Evolutionary conservation across 2,113 vertebrate species (phyloP).

Genomic region (Hippocampus zosterae): DNA sequence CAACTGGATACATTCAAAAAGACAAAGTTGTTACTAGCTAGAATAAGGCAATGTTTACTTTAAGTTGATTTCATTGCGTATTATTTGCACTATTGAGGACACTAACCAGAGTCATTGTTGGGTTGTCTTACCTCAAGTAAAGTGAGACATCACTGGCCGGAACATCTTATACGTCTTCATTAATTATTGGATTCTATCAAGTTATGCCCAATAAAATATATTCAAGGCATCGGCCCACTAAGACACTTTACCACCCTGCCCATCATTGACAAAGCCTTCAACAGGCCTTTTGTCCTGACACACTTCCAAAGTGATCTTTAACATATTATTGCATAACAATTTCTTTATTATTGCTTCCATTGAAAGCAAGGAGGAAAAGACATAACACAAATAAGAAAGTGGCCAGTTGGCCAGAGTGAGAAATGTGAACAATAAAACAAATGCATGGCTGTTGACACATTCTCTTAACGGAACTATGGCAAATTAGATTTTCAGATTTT

Average conservation of each 20-base stretch:
- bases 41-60: neutral
- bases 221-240: constrained; percentile 23
- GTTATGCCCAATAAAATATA: constrained; percentile 17
- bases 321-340: constrained; percentile 63
- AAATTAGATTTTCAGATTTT: neutral
- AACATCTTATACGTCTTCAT: neutral
- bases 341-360: constrained; percentile 61
- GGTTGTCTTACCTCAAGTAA: neutral
- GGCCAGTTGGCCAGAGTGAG: constrained; percentile 22
- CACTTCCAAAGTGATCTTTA: constrained; percentile 57
- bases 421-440: constrained; percentile 26
- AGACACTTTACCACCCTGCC: constrained; percentile 31
- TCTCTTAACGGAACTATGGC: neutral
- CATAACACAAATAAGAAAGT: constrained; percentile 23
- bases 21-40: constrained; percentile 5
- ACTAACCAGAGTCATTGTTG: neutral
- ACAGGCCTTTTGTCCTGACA: constrained; percentile 50
- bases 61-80: neutral
- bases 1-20: neutral
- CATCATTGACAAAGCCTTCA: constrained; percentile 46
- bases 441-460: constrained; percentile 10
- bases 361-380: constrained; percentile 55
- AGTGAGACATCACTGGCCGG: neutral
- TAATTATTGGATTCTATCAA: constrained; percentile 23
- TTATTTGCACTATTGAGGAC: neutral